Base-by-base conservation (phyloP, 2,888 invertebrate genomes). In the Celastrina argiolus region DNA sequence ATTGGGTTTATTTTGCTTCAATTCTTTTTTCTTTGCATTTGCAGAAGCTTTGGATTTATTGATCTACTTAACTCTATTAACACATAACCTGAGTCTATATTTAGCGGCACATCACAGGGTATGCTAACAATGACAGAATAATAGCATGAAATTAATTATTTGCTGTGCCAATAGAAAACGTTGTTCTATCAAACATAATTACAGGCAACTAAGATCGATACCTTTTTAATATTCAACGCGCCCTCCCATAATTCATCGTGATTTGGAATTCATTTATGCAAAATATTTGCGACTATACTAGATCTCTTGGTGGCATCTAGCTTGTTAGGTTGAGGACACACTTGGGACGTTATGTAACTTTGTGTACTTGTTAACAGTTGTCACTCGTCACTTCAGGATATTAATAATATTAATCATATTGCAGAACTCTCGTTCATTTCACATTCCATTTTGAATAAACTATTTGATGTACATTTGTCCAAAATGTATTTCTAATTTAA, bases 251-350 rank as follows among this genome's bases (percentile, higher is more conserved):
- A 83, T 77, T 82, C 79, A 82, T 78, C 74, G 74, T 71, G 74
- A 69, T 78, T 81, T 80, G 73, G 77, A 74, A 86, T 84, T 83
- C 81, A 86, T 86, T 83, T 87, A 87, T 86, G 83, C 85, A 68
- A 69, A 69, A 69, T 69, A 67, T 67, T 69, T 70, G 66, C 56
- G 69, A 73, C 73, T 76, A 72, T 72, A 72, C 66, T 73, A 71
- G 72, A 71, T 70, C 66, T 76, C 76, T 76, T 77, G 73, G 72
- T 51, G 68, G 18, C 72, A 74, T 74, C 71, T 69, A 72, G 72
- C 70, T 70, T 76, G 74, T 78, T 78, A 78, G 77, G 65, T 65
- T 22, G 41, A 39, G 63, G 28, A 66, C 22, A 56, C 56, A 64
- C 56, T 64, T 18, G 18, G 18, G 63, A 74, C 76, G 78, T 75